phyloP scores from a whole-genome alignment of 2,888 invertebrate species.

The Sesia apiformis region DNA sequence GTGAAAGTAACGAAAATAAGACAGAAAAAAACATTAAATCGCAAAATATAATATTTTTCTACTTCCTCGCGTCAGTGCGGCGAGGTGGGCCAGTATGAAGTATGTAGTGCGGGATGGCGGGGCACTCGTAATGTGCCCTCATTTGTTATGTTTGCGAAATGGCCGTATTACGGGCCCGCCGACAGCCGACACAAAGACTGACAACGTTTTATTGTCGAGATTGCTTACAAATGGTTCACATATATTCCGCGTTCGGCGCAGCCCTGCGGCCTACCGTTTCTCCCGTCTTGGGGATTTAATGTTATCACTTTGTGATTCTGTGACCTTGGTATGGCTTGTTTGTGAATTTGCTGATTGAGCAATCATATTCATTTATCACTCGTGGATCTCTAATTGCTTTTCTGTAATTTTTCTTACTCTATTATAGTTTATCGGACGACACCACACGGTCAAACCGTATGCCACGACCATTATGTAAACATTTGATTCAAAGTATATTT shows the following conservation, averaged over 20 bases:
- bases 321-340: neutral
- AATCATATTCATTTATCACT: neutral
- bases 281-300: neutral
- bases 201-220: slow-evolving; percentile 58
- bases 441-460: no score
- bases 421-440: neutral
- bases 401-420: neutral
- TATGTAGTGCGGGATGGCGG: slow-evolving; percentile 31
- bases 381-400: neutral
- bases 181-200: slow-evolving; percentile 56
- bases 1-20: no score
- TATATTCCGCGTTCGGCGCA: slow-evolving; percentile 30
- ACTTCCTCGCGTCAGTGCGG: neutral
- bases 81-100: slow-evolving; percentile 22
- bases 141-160: slow-evolving; percentile 65
- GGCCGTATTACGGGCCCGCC: slow-evolving; percentile 40
- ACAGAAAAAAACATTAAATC: no score
- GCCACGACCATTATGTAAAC: no score
- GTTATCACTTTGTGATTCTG: neutral
- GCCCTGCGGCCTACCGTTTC: neutral
- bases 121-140: slow-evolving; percentile 49
- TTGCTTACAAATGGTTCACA: slow-evolving; percentile 60
- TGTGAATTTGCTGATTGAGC: neutral
- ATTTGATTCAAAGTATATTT: no score
- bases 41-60: neutral